Percentiles rank a stretch among this genome's conserved stretches.
Evolutionary conservation across 1,140 invertebrate species (phyloP).

Genomic region (Euura lappo): DNA sequence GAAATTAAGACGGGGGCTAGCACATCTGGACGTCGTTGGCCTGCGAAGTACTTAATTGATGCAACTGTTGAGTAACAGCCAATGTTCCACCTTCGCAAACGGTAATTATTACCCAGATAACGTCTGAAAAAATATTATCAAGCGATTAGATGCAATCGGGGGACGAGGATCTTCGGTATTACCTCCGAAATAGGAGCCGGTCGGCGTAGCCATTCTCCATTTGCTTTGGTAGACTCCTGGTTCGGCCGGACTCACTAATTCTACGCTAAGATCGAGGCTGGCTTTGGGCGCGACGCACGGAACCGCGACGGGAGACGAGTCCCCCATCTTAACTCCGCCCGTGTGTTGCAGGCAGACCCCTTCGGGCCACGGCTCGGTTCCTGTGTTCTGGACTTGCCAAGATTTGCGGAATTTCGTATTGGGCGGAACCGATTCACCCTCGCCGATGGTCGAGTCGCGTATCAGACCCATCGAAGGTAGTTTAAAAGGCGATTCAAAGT

Average conservation of each 20-base stretch:
- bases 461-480: slow-evolving; percentile 81
- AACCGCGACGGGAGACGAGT: slow-evolving; percentile 65
- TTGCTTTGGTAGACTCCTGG: slow-evolving; percentile 80
- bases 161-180: slow-evolving; percentile 19
- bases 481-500: slow-evolving; percentile 73
- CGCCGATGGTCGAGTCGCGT: slow-evolving; percentile 77
- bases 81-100: slow-evolving; percentile 73
- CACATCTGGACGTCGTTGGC: slow-evolving; percentile 55
- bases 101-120: slow-evolving; percentile 73
- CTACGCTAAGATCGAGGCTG: slow-evolving; percentile 69
- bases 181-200: slow-evolving; percentile 87
- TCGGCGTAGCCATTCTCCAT: slow-evolving; percentile 82
- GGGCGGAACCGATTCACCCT: slow-evolving; percentile 77
- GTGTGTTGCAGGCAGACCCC: slow-evolving; percentile 76
- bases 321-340: slow-evolving; percentile 66
- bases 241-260: slow-evolving; percentile 71
- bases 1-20: slow-evolving; percentile 39
- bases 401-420: slow-evolving; percentile 79
- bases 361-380: slow-evolving; percentile 78
- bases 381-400: slow-evolving; percentile 82
- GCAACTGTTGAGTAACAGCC: slow-evolving; percentile 74
- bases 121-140: slow-evolving; percentile 60
- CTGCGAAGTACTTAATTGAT: slow-evolving; percentile 62
- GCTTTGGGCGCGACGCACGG: slow-evolving; percentile 72
- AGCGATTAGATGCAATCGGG: not conserved